Conservation (phyloP, 2,888 invertebrate species). For the Drosophila formosana region DNA sequence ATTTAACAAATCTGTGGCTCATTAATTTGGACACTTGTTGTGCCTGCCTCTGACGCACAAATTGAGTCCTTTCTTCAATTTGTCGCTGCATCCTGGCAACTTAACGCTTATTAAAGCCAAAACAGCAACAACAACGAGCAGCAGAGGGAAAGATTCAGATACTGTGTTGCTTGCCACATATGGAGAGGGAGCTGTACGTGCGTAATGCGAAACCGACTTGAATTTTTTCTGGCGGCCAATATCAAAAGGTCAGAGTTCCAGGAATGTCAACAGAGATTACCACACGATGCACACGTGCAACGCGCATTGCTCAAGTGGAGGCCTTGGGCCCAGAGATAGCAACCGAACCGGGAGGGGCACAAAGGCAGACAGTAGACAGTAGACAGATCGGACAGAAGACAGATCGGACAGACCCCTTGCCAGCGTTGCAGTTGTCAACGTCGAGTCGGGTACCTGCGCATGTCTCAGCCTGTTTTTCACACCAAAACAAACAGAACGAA, state of each 20-base stretch:
- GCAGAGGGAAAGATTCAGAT: neutral
- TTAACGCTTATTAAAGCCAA: constrained; percentile 75
- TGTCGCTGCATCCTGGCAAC: constrained; percentile 63
- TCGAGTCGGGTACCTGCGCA: constrained; percentile 55
- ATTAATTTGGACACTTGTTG: constrained; percentile 78
- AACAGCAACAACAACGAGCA: constrained; percentile 33
- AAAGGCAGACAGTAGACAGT: neutral
- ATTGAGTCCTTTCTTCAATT: constrained; percentile 67
- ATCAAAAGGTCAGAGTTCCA: constrained; percentile 80
- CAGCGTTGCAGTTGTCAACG: constrained; percentile 11
- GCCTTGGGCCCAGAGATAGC: constrained; percentile 2
- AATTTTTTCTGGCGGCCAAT: constrained; percentile 54
- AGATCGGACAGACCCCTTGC: constrained; percentile 16
- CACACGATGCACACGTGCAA: constrained; percentile 84
- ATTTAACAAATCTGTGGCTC: constrained; percentile 78
- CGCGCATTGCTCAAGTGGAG: constrained; percentile 60
- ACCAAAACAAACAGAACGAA: constrained; percentile 63
- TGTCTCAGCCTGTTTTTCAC: constrained; percentile 54
- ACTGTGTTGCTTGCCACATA: constrained; percentile 4
- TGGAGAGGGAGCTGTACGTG: constrained; percentile 37
- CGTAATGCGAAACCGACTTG: constrained; percentile 74
- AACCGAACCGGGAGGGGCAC: neutral
- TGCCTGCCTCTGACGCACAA: constrained; percentile 38
- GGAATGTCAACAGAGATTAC: constrained; percentile 83
- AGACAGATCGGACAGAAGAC: neutral